Base-by-base conservation (phyloP, 2,113 vertebrate species). In the Paradoxurus hermaphroditus region DNA sequence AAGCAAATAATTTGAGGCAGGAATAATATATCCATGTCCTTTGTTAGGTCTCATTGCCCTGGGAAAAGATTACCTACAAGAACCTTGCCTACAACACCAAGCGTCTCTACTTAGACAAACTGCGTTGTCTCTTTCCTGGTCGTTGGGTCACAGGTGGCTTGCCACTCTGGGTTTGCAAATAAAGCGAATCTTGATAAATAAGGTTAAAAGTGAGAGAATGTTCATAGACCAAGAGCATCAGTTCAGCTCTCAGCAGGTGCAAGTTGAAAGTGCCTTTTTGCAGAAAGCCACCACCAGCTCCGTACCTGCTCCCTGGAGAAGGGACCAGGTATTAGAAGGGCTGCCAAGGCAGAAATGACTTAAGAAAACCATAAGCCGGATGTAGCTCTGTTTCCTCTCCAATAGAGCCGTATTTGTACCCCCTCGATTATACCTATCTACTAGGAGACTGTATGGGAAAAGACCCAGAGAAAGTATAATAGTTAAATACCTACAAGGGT, bases 321-420 rank as follows among this genome's bases (percentile, higher is more conserved):
- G 15, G 21, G 68, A 56, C 51, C 1, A 23, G 31, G 31, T n/a
- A 68, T 34, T 25, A 78, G 56, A 63, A 89, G 39, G 63, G 23
- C 46, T 86, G 36, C 62, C 82, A n/a, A 0, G 21, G 6, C 39
- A 86, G 36, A 91, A 68, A 3, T 46, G 78, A 89, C 59, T 85
- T 63, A 85, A 75, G 53, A 67, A 49, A 94, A 46, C 79, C 59
- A 11, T 2, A 44, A 85, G 56, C 56, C 4, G 8, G 70, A 82
- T 63, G 51, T 94, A 73, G 82, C 86, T 96, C 46, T 75, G 65
- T 88, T 87, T 90, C 68, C 63, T 68, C 44, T 93, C 29, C 78
- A n/a, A 77, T 0, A 63, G 8, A 49, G 78, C 39, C 15, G 21
- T 68, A 15, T 62, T 68, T 96, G 36, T 84, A 53, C 68, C 83